Evolutionary conservation across 2,797 vertebrate species (phyloP).

Genomic region (Rhincodon typus): DNA sequence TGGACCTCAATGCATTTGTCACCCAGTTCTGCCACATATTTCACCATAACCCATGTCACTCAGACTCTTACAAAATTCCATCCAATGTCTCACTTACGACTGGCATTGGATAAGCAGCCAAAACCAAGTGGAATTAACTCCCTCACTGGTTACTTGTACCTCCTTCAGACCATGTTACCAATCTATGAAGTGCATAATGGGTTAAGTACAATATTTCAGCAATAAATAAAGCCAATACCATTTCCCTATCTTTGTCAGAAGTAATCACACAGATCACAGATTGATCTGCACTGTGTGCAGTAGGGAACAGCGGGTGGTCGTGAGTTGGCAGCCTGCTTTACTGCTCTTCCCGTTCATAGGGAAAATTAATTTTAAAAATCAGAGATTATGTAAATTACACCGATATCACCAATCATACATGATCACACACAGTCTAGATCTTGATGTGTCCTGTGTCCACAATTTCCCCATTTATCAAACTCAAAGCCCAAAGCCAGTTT

Average conservation of each 20-base stretch:
- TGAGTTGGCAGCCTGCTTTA: background rate
- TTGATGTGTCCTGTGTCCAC: background rate
- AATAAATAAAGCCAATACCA: background rate
- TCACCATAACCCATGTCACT: too few relatives aligned
- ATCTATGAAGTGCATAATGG: background rate
- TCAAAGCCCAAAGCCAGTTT: background rate
- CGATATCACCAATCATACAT: background rate
- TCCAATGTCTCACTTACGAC: too few relatives aligned
- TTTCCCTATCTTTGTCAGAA: background rate
- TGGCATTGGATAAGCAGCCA: background rate
- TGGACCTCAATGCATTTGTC: too few relatives aligned
- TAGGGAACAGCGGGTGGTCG: background rate
- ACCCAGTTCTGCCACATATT: too few relatives aligned
- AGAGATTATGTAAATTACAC: background rate
- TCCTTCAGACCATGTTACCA: background rate
- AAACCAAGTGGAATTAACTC: background rate
- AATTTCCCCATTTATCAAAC: background rate
- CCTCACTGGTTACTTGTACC: background rate
- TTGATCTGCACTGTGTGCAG: background rate
- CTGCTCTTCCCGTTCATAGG: background rate
- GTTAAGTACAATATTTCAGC: background rate
- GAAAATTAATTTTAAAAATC: background rate
- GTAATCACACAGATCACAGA: background rate
- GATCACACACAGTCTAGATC: background rate
- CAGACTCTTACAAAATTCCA: too few relatives aligned